Evolutionary conservation across 2,888 invertebrate genomes (phyloP).

Genomic region (Caenorhabditis sinica): DNA sequence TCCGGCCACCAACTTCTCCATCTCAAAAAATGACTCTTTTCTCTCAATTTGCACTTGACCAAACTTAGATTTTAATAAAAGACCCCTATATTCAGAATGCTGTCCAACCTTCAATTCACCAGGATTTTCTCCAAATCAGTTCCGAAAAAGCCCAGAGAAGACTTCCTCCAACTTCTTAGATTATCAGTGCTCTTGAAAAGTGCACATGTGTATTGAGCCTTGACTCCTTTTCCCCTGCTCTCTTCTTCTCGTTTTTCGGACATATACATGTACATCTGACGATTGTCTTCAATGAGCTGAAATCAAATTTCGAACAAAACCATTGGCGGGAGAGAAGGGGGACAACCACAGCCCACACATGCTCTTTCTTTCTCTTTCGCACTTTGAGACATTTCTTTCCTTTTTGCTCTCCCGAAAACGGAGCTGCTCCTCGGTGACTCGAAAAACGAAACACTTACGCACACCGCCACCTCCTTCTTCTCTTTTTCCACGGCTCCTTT

Average conservation of each 20-base stretch:
- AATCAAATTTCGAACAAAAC: constrained; percentile 68
- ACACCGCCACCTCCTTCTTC: background rate
- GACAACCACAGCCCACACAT: constrained; percentile 21
- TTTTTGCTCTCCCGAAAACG: constrained; percentile 18
- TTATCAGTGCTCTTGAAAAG: background rate
- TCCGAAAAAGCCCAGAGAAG: no score
- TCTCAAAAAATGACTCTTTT: no score
- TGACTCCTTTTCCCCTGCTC: constrained; percentile 13
- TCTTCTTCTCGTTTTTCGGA: background rate
- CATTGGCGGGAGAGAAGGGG: constrained; percentile 14
- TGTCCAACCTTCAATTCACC: no score
- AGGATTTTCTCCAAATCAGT: no score
- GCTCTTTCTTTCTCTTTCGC: constrained; percentile 43
- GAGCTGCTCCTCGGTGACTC: constrained; percentile 40
- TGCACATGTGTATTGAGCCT: background rate
- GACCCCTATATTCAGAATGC: no score
- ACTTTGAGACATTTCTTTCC: constrained; percentile 57
- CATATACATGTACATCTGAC: constrained; percentile 38
- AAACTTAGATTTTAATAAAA: no score
- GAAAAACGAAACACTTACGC: constrained; percentile 56
- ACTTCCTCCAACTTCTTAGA: no score
- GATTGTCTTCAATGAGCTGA: constrained; percentile 65
- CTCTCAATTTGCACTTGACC: no score
- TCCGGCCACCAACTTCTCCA: no score
- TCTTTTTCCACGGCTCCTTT: constrained; percentile 29